Base-by-base conservation (phyloP, 2,888 invertebrate species). In the Smittia aterrima region DNA sequence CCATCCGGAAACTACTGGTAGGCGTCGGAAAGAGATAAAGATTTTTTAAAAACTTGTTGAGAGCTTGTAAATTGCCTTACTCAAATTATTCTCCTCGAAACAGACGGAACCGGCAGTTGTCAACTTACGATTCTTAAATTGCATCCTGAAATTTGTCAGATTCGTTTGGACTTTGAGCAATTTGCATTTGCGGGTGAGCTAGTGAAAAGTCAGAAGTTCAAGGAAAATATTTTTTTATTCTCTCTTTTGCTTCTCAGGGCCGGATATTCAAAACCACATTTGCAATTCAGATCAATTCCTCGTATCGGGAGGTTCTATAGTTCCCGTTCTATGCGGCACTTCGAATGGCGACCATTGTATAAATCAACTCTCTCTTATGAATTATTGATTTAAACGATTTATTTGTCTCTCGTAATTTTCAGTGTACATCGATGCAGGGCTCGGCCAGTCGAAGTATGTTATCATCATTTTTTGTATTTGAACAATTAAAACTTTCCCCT, bases 281-380 rank as follows among this genome's bases (percentile, higher is more conserved):
- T 94, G 94, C 80, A 90, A 90, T 79, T 91, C 90, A 77, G 95
- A 95, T 80, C 94, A 93, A 79, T 91, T 95, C 78, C 89, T 94
- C 41, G 90, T 93, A 2, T 92, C 93, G 0, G 93, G 93, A 0
- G 91, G 92, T 0, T 91, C 88, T 79, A 90, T 92, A 0, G 87
- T 91, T 0, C 92, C 94, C 1, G 87, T 89, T 0, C 92, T 95
- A 71, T 95, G 95, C 78, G 95, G 95, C 7, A 84, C 85, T 67
- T 93, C 92, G 78, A 88, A 88, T 40, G 94, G 92, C 18, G 91
- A 90, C 82, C 95, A 95, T 81, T 91, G 94, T 94, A 80, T 76
- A 41, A 75, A 20, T 47, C 47, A 47, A 47, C 2, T 58, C 2
- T 38, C 38, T 6, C 47, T 11, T 47, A 47, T 11, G 47, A 11